A percentile compares a stretch with the other conserved stretches of the same genome.
These are phyloP conservation scores for Syndactyla subalaris DNA, from an alignment of 2,797 vertebrate genomes.

Conservation along the genomic window DNA sequence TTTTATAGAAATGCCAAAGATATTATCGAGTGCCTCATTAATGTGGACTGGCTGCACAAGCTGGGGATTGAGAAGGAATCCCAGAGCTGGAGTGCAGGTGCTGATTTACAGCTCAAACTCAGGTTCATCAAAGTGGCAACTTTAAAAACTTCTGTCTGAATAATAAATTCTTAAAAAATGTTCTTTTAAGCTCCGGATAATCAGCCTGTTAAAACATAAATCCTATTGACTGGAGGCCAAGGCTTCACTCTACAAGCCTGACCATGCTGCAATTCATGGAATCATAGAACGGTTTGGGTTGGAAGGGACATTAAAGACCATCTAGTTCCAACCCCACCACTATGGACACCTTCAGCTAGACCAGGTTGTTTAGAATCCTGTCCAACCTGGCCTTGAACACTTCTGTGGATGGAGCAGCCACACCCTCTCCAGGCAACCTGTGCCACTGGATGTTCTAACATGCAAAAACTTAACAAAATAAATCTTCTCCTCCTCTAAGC, in stretches of 20 bases:
- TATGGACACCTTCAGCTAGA: neutral
- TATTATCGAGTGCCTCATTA: slow-evolving; percentile 61
- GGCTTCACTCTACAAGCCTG: neutral
- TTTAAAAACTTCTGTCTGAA: slow-evolving; percentile 38
- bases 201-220: slow-evolving; percentile 47
- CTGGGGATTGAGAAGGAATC: slow-evolving; percentile 51
- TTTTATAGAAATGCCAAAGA: slow-evolving; percentile 71
- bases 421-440: neutral
- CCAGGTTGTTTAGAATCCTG: neutral
- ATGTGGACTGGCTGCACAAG: slow-evolving; percentile 55
- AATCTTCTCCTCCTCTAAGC: neutral
- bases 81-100: slow-evolving; percentile 47
- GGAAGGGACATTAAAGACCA: neutral
- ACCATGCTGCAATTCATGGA: neutral
- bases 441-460: neutral
- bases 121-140: slow-evolving; percentile 38
- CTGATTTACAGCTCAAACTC: slow-evolving; percentile 54
- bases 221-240: slow-evolving; percentile 21
- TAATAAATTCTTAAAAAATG: neutral
- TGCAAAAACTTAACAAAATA: neutral
- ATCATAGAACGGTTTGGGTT: neutral
- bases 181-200: slow-evolving; percentile 52
- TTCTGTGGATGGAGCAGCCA: neutral
- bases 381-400: neutral
- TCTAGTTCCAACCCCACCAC: neutral